Evolutionary conservation across 2,888 invertebrate species (phyloP), one percentile per base, ranked within the genome.

Genomic region (Glaucopsyche alexis): DNA sequence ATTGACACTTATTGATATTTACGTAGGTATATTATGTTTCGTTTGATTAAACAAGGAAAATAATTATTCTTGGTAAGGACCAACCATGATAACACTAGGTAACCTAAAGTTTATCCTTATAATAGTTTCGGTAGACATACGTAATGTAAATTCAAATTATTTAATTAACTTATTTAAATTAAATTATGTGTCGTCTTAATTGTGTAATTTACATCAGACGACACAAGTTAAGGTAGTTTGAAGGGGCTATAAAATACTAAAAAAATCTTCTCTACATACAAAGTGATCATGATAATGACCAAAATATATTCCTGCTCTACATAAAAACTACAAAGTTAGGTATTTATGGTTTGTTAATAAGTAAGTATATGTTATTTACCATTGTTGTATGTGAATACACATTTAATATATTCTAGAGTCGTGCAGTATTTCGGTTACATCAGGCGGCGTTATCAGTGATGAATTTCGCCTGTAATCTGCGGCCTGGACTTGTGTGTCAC

Each of bases 381-480:
- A 60, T 60, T 60, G 60, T 60, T 47, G 47, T 11, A 13, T 11
- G 55, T 60, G 38, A 38, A 60, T 60, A 29, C 60, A 60, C 29
- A 38, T 29, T 60, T 60, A 60, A 16, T 9, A 55, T 19, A 55
- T 19, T 29, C 13, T 14, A 11, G 19, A 9, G 29, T 13, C 60
- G 29, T 29, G 60, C 60, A 14, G 60, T 60, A 60, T 60, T 60
- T 60, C 29, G 60, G 60, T 38, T 47, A 4, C 47, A 69, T 69
- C 45, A 49, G 76, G 75, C 73, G 71, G 73, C 72, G 76, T 72
- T 87, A 87, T 87, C 85, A 85, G 80, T 86, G 84, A 87, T 88
- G 87, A 88, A 88, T 88, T 87, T 87, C 82, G 83, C 82, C 78
- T 81, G 83, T 84, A 87, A 87, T 88, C 85, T 83, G 81, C 81